These are phyloP conservation scores for Mycalesis mineus DNA, from an alignment of 2,888 invertebrate species.

Conservation along the genomic window DNA sequence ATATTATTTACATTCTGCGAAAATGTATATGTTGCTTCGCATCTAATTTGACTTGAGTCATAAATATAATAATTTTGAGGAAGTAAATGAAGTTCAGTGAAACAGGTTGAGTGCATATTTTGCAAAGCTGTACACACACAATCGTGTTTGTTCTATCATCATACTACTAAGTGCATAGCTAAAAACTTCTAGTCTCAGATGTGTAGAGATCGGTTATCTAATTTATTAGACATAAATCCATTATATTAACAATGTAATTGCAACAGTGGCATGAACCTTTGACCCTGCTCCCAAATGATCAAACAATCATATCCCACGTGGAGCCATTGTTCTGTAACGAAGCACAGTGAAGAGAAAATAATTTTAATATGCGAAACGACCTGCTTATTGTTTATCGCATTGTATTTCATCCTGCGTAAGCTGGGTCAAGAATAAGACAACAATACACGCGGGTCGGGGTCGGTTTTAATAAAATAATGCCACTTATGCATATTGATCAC, in stretches of 20 bases:
- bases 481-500: conserved; percentile 5
- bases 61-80: too few species aligned
- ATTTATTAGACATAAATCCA: neutral
- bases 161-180: too few species aligned
- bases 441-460: conserved; percentile 15
- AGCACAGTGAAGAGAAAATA: neutral
- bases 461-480: conserved; percentile 13
- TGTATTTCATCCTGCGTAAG: conserved; percentile 7
- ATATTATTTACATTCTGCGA: too few species aligned
- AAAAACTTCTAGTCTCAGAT: too few species aligned
- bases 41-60: too few species aligned
- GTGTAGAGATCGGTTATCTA: too few species aligned
- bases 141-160: too few species aligned
- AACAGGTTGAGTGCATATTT: too few species aligned
- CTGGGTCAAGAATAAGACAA: conserved; percentile 16
- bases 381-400: conserved; percentile 14
- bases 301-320: neutral
- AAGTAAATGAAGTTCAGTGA: too few species aligned
- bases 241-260: neutral
- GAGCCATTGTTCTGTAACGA: neutral
- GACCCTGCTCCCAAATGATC: neutral
- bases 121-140: too few species aligned
- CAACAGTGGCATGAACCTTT: neutral
- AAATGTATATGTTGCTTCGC: too few species aligned
- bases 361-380: conserved; percentile 12